Evolutionary conservation across 1,140 invertebrate species (phyloP).

Genomic region (Lucilia sericata): DNA sequence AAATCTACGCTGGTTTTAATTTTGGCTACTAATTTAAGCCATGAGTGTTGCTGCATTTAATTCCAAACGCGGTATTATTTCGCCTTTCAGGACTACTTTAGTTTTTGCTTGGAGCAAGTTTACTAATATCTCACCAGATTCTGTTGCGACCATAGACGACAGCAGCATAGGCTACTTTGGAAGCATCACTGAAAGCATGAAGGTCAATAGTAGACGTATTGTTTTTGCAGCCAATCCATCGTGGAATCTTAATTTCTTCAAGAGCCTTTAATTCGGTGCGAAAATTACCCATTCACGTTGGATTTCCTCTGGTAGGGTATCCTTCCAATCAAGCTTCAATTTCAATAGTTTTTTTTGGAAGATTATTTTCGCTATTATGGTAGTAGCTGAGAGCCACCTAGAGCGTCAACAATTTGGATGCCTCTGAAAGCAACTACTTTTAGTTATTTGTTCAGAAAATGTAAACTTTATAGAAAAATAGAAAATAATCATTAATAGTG

Average conservation of each 20-base stretch:
- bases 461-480: not conserved
- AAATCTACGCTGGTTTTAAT: conserved; percentile 47
- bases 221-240: not conserved
- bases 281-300: not conserved
- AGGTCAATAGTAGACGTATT: conserved; percentile 49
- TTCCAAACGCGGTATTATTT: conserved; percentile 59
- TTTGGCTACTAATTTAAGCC: conserved; percentile 50
- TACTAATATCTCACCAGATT: conserved; percentile 42
- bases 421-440: not conserved
- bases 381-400: not conserved
- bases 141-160: conserved; percentile 54
- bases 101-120: conserved; percentile 60
- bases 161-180: conserved; percentile 55
- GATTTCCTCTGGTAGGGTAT: not conserved
- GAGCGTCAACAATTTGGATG: too few relatives aligned
- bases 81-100: too few relatives aligned
- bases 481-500: not conserved
- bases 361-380: conserved; percentile 17
- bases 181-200: conserved; percentile 62
- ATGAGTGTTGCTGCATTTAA: conserved; percentile 59
- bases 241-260: conserved; percentile 22
- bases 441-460: not conserved
- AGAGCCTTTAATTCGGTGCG: not conserved
- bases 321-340: conserved; percentile 27
- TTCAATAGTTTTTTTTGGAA: conserved; percentile 32